phyloP scores from a whole-genome alignment of 2,113 vertebrate genomes.

The Catagonus wagneri region DNA sequence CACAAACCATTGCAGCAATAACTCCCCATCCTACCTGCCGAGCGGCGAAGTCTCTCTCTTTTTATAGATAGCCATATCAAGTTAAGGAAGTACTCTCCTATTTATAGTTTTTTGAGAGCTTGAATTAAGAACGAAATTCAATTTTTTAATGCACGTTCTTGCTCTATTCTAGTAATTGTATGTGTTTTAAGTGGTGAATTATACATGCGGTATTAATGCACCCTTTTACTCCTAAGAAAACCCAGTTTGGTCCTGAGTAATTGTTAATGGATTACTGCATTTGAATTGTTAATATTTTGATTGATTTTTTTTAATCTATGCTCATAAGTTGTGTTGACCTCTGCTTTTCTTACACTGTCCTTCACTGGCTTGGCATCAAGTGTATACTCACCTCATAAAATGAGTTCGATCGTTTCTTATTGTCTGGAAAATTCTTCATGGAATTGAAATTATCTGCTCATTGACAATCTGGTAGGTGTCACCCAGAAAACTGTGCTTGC shows the following conservation, averaged over 20 bases:
- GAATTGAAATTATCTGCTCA: not conserved
- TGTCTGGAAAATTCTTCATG: slow-evolving; percentile 59
- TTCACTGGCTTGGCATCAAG: slow-evolving; percentile 44
- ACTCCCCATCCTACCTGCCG: too few species aligned
- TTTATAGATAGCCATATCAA: rapidly evolving
- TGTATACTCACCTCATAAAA: slow-evolving; percentile 39
- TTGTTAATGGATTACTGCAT: not conserved
- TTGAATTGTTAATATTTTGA: slow-evolving; percentile 54
- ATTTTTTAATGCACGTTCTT: not conserved
- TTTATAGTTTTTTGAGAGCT: not conserved
- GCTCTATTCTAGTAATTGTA: not conserved
- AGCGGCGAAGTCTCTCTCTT: too few species aligned
- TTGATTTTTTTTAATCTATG: slow-evolving; percentile 22
- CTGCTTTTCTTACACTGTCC: not conserved
- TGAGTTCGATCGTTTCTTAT: slow-evolving; percentile 46
- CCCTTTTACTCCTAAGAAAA: not conserved
- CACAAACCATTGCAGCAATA: too few species aligned
- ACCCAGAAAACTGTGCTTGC: not conserved
- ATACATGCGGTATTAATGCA: not conserved
- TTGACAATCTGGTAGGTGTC: not conserved
- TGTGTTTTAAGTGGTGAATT: not conserved
- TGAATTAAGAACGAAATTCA: not conserved
- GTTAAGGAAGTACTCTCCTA: too few species aligned
- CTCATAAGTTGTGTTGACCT: slow-evolving; percentile 35
- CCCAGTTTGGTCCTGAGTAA: not conserved